Evolutionary conservation across 2,888 invertebrate genomes (phyloP).

Genomic region (Sinotaia quadrata): DNA sequence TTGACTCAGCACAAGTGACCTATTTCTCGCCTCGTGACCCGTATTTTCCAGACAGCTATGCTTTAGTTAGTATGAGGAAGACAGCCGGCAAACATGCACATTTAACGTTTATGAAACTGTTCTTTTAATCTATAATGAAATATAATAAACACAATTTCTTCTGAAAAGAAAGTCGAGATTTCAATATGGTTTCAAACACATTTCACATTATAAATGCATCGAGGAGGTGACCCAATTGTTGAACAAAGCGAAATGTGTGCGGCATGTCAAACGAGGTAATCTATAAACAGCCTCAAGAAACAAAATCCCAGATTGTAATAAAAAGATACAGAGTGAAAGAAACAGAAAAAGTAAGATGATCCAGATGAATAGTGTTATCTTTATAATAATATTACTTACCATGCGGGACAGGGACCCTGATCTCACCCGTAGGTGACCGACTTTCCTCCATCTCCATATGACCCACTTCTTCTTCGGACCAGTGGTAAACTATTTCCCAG

Average conservation of each 20-base stretch:
- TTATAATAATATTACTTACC: slow-evolving; percentile 44
- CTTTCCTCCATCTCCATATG: slow-evolving; percentile 56
- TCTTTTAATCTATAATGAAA: no score
- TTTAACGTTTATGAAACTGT: background rate
- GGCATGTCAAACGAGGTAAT: slow-evolving; percentile 40
- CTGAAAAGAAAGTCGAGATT: no score
- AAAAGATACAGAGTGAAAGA: slow-evolving; percentile 16
- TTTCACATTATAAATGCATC: slow-evolving; percentile 31
- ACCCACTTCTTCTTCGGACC: slow-evolving; percentile 55
- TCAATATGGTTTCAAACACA: slow-evolving; percentile 26
- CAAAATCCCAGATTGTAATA: background rate
- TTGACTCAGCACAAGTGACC: slow-evolving; percentile 29
- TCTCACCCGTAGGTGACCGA: slow-evolving; percentile 65
- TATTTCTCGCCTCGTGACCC: slow-evolving; percentile 23
- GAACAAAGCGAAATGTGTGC: slow-evolving; percentile 40
- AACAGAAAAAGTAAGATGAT: background rate
- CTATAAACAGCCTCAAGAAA: slow-evolving; percentile 18
- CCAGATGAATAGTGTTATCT: background rate
- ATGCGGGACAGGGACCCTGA: slow-evolving; percentile 49
- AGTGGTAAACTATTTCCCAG: slow-evolving; percentile 48
- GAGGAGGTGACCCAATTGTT: slow-evolving; percentile 38
- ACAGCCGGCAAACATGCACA: background rate
- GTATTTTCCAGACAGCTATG: slow-evolving; percentile 28
- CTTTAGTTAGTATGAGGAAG: slow-evolving; percentile 10
- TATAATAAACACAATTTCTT: no score